Evolutionary conservation across 2,888 invertebrate genomes (phyloP), one percentile per base, ranked within the genome.

Genomic region (Cyclophora albipunctata): DNA sequence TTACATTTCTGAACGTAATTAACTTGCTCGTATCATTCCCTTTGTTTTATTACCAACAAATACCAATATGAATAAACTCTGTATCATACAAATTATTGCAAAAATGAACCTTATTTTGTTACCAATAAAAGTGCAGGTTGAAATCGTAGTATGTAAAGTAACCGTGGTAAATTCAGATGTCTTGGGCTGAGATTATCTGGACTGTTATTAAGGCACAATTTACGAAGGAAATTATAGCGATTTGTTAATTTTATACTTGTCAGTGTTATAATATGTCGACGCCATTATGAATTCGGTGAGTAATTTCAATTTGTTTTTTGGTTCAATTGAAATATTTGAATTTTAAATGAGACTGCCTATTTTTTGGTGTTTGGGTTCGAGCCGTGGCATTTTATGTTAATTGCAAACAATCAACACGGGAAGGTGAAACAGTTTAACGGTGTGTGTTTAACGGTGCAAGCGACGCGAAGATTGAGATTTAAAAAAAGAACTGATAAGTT

Each of bases 1-100:
- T 87, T 84, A 84, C 81, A 78, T 84, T 82, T 82, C 83, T 78
- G 81, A 72, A 71, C 72, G 75, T 81, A 84, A 87, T 87, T 87
- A 87, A 82, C 82, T 80, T 75, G 76, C 78, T 78, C 71, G 78
- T 84, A 84, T 84, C 78, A 81, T 77, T 82, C 80, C 81, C 81
- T 85, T 86, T 86, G 84, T 86, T 84, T 84, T 84, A 82, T 82
- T 79, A 78, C 75, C 66, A 71, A 75, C 67, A 67, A 58, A 64
- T 64, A 67, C 77, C 58, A 71, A 64, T 33, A 57, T 4, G 4
- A 34, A 48, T 49, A 48, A 60, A 49, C 3, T 42, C 33, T 54
- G 5, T 20, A 45, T n/a, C 49, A 58, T 40, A 54, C 1, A 47
- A 45, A 51, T 34, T 46, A 50, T 59, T 40, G 52, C 44, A 7